Evolutionary conservation across 2,113 vertebrate genomes (phyloP).

Genomic region (Centropristis striata): DNA sequence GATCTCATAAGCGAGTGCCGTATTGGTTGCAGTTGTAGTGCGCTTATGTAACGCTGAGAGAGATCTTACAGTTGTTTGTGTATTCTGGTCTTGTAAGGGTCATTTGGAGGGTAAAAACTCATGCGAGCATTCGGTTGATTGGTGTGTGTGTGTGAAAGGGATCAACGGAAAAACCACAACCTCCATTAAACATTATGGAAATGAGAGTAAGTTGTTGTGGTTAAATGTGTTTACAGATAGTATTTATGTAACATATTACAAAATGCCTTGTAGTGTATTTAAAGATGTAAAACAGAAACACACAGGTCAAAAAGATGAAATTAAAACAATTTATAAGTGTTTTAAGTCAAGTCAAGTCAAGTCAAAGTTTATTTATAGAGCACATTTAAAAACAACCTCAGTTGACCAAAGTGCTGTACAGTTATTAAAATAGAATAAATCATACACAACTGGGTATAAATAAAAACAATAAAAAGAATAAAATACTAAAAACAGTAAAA

Average conservation of each 20-base stretch:
- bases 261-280: background rate
- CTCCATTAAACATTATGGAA: conserved; percentile 9
- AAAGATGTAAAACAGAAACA: background rate
- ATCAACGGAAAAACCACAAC: conserved; percentile 14
- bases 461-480: too few species aligned
- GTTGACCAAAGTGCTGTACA: too few species aligned
- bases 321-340: too few species aligned
- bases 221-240: background rate
- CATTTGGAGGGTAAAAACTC: conserved; percentile 25
- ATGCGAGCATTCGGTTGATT: conserved; percentile 13
- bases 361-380: too few species aligned
- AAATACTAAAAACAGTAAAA: too few species aligned
- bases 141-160: conserved; percentile 34
- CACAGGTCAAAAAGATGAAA: background rate
- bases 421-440: too few species aligned
- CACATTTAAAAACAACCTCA: too few species aligned
- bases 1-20: background rate
- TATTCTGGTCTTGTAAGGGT: conserved; percentile 14
- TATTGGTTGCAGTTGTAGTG: background rate
- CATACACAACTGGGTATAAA: too few species aligned
- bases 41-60: background rate
- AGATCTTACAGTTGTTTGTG: conserved; percentile 28
- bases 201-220: background rate
- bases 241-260: background rate
- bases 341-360: background rate